Evolutionary conservation across 37 sponge, comb jelly and placozoan species (phyloP), one percentile per base, ranked within the genome.

Genomic region (Geodia barretti): DNA sequence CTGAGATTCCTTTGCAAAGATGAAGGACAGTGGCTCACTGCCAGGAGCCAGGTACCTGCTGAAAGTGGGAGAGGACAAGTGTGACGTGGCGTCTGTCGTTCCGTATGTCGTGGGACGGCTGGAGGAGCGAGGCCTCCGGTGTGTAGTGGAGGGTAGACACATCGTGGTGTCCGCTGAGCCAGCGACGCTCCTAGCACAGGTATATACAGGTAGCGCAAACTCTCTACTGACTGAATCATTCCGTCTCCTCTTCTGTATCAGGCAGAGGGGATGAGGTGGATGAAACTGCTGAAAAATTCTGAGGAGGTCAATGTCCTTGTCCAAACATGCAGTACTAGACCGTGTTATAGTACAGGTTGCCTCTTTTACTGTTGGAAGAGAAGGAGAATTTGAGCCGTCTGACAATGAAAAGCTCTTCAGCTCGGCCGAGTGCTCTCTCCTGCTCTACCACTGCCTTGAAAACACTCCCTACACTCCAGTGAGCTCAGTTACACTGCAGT

Each of bases 361-460:
- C 1, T 61, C 60, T 32, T 79, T 80, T 39, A 32, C 29, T 64
- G 39, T 64, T 1, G 60, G 33, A 38, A 68, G 29, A 63, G 21
- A 62, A 17, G 28, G 60, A 4, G 62, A 87, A 28, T 87, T 74
- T 80, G 41, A 67, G 42, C 70, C 64, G 3, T 41, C 58, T 26
- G 84, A 83, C 33, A 29, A 42, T 35, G 67, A 73, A 0, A 71
- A 63, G 25, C 20, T 83, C 24, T 91, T 91, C 74, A 83, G 41
- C 28, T 77, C 84, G 20, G 87, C 92, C 3, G 89, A 87, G 41
- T 66, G 87, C 72, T 33, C 70, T 11, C 65, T 76, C 14, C 72
- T 91, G 39, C 72, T 86, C 0, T 67, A 78, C 36, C 61, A 64
- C 31, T 25, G 31, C 26, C 66, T 91, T 32, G 47, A 86, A 25